Evolutionary conservation across 1,140 invertebrate genomes (phyloP), one percentile per base, ranked within the genome.

Genomic region (Metopolophium dirhodum): DNA sequence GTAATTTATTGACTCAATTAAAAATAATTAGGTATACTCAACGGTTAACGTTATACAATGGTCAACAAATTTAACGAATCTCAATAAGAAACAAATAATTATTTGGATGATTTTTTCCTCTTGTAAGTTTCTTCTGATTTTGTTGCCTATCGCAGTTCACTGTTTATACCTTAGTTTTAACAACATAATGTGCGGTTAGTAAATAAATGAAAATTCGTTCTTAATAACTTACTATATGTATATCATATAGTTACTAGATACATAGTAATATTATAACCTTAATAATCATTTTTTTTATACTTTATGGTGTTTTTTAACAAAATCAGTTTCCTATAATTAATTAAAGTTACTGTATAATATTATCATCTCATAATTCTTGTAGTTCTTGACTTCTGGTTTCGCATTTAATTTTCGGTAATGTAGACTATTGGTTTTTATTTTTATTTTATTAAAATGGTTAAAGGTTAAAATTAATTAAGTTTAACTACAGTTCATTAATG

Each of bases 81-180:
- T 77, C 61, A n/a, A 77, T 77, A n/a, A 77, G 14, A n/a, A 77
- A 77, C n/a, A 77, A n/a, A 77, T 77, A n/a, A 77, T 77, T 77
- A 77, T 77, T n/a, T 77, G 26, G 9, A n/a, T 7, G 11, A 68
- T 30, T 30, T 2, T 68, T 68, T 11, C n/a, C n/a, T 77, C 6
- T 18, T 77, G 6, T n/a, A 77, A 77, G 61, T 77, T 77, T 77
- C n/a, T 77, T 77, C 7, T 77, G 14, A n/a, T 77, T 35, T 14
- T 14, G n/a, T 20, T n/a, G 14, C n/a, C n/a, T 77, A n/a, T 77
- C 7, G 14, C 14, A 77, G 4, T 77, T 77, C n/a, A 77, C 61
- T n/a, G 14, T n/a, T 11, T 30, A 61, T 9, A 61, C 26, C 9
- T 30, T 68, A 68, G 61, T n/a, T 68, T 68, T 77, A 57, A 77